A percentile compares a stretch with the other conserved stretches of the same genome.
These are phyloP conservation scores for Dendrocincla fuliginosa DNA, from an alignment of 2,797 vertebrate species.

Conservation along the genomic window DNA sequence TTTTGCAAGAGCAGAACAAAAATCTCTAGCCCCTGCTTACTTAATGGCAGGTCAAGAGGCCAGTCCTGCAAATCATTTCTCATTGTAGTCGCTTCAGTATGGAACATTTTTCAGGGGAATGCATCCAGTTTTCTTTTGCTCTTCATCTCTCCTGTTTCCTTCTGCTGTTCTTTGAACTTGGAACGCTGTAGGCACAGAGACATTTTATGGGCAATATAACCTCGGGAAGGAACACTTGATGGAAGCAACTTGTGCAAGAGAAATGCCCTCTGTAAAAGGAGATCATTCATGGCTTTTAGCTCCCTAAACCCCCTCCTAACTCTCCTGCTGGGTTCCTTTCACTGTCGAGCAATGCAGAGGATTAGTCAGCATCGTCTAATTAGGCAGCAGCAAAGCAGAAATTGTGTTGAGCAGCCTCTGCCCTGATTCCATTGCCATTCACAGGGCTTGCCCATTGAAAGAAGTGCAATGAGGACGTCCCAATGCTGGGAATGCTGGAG, in stretches of 20 bases:
- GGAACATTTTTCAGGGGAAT: neutral
- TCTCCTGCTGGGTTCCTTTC: slow-evolving; percentile 43
- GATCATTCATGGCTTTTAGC: slow-evolving; percentile 42
- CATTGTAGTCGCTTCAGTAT: neutral
- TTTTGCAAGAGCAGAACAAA: neutral
- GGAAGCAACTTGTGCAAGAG: neutral
- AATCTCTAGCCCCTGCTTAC: neutral
- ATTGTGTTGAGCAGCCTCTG: neutral
- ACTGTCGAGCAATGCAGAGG: neutral
- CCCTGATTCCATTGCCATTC: slow-evolving; percentile 15
- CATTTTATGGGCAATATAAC: neutral
- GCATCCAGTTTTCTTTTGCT: neutral
- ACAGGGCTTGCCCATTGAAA: neutral
- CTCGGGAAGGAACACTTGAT: neutral
- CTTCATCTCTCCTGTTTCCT: neutral
- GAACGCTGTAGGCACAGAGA: neutral
- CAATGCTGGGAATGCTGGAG: neutral
- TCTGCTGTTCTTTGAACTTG: neutral
- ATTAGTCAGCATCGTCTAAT: slow-evolving; percentile 62
- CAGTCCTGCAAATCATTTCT: neutral
- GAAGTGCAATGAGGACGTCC: neutral
- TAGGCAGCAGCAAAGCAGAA: slow-evolving; percentile 43
- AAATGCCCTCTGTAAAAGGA: neutral
- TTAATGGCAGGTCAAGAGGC: neutral
- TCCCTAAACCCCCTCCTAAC: slow-evolving; percentile 12